Evolutionary conservation across 2,797 vertebrate species (phyloP).

Genomic region (Bovichtus variegatus): DNA sequence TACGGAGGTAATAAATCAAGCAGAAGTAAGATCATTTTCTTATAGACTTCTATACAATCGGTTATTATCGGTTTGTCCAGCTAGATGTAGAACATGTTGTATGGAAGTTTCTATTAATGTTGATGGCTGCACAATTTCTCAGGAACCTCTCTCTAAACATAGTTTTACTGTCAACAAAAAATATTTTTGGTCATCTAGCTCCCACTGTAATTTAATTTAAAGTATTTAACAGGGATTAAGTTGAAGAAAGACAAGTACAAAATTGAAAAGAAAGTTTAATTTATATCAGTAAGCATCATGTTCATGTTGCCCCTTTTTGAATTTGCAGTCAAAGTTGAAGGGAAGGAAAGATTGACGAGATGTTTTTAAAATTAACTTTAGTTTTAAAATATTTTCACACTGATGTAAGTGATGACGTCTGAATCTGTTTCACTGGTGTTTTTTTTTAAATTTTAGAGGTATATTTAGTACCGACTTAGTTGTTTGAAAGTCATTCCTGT

Average conservation of each 20-base stretch:
- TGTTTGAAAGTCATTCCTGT: slow-evolving; percentile 29
- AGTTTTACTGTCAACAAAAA: too few relatives aligned
- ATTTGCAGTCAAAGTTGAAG: background rate
- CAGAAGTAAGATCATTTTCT: too few relatives aligned
- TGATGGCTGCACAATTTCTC: background rate
- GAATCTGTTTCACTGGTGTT: slow-evolving; percentile 3
- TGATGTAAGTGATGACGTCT: background rate
- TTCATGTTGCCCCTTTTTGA: background rate
- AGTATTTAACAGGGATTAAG: background rate
- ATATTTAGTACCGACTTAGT: slow-evolving; percentile 26
- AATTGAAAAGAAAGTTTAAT: background rate
- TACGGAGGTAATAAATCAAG: too few relatives aligned
- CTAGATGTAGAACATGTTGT: background rate
- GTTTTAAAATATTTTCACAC: background rate
- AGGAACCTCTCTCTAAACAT: background rate
- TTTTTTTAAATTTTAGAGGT: slow-evolving; percentile 2
- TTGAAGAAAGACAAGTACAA: background rate
- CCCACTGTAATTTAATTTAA: background rate
- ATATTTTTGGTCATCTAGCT: too few relatives aligned
- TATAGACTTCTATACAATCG: too few relatives aligned
- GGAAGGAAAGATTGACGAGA: background rate
- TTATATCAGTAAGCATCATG: background rate
- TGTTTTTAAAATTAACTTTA: background rate
- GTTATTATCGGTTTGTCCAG: too few relatives aligned
- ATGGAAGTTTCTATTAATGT: background rate